Conservation (phyloP, 2,113 vertebrate genomes). For the Equus quagga region DNA sequence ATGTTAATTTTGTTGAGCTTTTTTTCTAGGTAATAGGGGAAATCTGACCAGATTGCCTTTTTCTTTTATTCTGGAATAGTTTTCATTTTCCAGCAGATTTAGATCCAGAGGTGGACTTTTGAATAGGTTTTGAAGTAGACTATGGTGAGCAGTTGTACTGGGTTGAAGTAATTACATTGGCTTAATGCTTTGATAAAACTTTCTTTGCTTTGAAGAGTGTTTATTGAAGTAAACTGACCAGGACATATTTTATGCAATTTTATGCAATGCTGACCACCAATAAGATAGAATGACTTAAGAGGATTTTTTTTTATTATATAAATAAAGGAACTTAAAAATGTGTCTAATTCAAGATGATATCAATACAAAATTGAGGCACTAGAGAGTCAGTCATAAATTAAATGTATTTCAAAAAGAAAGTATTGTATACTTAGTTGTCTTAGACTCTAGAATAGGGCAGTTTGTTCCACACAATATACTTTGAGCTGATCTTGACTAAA, state of each 20-base stretch:
- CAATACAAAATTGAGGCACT: neutral
- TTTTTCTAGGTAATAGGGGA: neutral
- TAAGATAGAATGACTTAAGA: constrained; percentile 8
- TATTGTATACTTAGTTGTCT: neutral
- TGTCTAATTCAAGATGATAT: neutral
- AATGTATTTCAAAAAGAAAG: constrained; percentile 18
- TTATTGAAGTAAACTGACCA: constrained; percentile 23
- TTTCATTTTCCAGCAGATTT: constrained; percentile 21
- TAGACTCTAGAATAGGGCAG: neutral
- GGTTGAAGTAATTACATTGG: neutral
- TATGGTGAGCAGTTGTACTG: neutral
- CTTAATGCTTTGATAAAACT: constrained; percentile 8
- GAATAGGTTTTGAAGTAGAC: constrained; percentile 44
- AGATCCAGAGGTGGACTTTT: neutral
- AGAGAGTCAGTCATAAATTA: neutral
- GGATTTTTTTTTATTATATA: neutral
- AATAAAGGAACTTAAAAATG: neutral
- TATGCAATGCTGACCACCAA: neutral
- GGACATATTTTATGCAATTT: neutral
- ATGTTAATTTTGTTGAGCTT: neutral
- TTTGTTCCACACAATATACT: neutral
- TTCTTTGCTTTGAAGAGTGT: neutral
- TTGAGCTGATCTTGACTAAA: constrained; percentile 5
- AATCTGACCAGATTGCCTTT: neutral
- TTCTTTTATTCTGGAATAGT: constrained; percentile 14